These are phyloP conservation scores for Pseudopipra pipra DNA, from an alignment of 2,113 vertebrate species.

Conservation along the genomic window DNA sequence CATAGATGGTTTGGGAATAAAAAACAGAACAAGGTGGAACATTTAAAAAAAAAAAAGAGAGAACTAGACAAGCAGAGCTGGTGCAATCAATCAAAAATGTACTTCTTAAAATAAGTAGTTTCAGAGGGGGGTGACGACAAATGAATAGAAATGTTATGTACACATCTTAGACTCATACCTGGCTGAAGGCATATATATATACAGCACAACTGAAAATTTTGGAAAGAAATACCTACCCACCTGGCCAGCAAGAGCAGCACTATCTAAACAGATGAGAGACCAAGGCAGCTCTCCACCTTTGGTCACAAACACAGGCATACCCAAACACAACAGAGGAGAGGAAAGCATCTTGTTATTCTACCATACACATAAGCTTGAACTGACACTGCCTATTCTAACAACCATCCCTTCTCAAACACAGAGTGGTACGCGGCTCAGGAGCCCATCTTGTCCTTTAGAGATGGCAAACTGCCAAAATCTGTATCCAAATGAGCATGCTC, in stretches of 20 bases:
- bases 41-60: not conserved
- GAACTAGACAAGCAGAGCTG: not conserved
- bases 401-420: not conserved
- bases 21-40: conserved; percentile 20
- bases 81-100: conserved; percentile 56
- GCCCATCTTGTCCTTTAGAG: not conserved
- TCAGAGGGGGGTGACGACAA: not conserved
- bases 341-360: not conserved
- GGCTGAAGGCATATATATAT: not conserved
- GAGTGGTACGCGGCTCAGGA: not conserved
- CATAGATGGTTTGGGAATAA: conserved; percentile 56
- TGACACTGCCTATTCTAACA: not conserved
- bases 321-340: not conserved
- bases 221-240: conserved; percentile 5
- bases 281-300: not conserved
- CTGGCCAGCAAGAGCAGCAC: not conserved
- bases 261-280: not conserved
- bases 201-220: conserved; percentile 22
- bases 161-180: conserved; percentile 17
- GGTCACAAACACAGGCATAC: not conserved
- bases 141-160: conserved; percentile 45
- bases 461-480: not conserved
- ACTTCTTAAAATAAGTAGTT: conserved; percentile 34
- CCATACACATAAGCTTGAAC: accelerated
- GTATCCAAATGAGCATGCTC: not conserved